Evolutionary conservation across 2,797 vertebrate species (phyloP), one percentile per base, ranked within the genome.

Genomic region (Pangasius mekongensis): DNA sequence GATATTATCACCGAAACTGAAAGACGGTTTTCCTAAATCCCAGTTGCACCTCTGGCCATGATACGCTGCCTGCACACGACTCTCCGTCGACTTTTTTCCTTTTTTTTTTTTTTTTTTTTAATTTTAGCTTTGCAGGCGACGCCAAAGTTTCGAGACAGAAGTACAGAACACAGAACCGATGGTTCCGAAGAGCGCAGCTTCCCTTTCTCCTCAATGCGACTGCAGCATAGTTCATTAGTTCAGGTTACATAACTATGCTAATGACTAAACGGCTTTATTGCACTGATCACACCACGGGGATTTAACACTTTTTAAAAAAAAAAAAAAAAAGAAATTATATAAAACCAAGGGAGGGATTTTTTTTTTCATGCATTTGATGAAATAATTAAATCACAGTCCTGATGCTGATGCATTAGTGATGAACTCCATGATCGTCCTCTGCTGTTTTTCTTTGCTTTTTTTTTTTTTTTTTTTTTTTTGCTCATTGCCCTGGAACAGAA

Each of bases 171-270:
- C 11, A 24, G 71, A 62, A 56, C 43, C 3, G 52, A 71, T 80
- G 58, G n/a, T 60, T 52, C 33, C 18, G 87, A 76, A 33, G 78
- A 81, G 80, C 56, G 1, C 20, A 16, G 33, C 56, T 82, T 60
- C 33, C 2, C 56, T 82, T 62, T 60, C 80, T 62, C 80, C 56
- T 82, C 80, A 27, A 27, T 43, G 33, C 36, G 36, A 82, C n/a
- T 60, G 56, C 74, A 87, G 87, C 90, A 91, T 90, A 84, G 94
- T 95, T 94, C 93, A 94, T 94, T 94, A 94, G 95, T 94, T 95
- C 94, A 95, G 89, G 92, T 96, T 95, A 94, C 93, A 91, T 95
- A 96, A 95, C 92, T 94, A 94, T 95, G 94, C 92, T 94, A 95
- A 96, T 90, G 90, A 94, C 80, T 36, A 91, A 89, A 91, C 90